Conservation (phyloP, 2,888 invertebrate species). For the Ichneumon xanthorius region DNA sequence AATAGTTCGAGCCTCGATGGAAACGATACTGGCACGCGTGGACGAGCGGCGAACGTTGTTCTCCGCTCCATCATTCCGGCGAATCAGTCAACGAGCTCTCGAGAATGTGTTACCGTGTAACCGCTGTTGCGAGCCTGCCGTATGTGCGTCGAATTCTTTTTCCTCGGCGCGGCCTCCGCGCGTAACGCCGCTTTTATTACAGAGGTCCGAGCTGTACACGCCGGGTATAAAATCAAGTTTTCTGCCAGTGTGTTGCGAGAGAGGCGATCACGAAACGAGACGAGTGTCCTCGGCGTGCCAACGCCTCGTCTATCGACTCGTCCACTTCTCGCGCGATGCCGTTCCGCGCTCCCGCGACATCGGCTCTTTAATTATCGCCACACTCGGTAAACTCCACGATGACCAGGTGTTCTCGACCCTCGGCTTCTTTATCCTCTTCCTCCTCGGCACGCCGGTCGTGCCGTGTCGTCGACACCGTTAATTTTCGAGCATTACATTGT, state of each 20-base stretch:
- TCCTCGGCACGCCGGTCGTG: neutral
- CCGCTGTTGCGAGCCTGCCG: neutral
- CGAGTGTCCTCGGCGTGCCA: conserved; percentile 65
- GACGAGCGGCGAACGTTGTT: conserved; percentile 37
- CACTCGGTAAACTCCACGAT: conserved; percentile 19
- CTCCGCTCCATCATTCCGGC: conserved; percentile 45
- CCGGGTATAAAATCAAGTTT: conserved; percentile 33
- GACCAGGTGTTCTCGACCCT: conserved; percentile 54
- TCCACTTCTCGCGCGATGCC: conserved; percentile 51
- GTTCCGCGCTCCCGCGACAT: conserved; percentile 39
- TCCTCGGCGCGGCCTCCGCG: conserved; percentile 9
- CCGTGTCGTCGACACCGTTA: conserved; percentile 21
- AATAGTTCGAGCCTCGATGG: conserved; percentile 34
- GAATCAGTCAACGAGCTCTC: conserved; percentile 61
- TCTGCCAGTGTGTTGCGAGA: conserved; percentile 27
- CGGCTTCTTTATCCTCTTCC: conserved; percentile 37
- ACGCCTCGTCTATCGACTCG: conserved; percentile 68
- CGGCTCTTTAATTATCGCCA: conserved; percentile 56
- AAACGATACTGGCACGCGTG: conserved; percentile 31
- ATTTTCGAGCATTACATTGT: neutral
- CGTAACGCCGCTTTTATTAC: conserved; percentile 50
- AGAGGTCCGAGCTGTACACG: conserved; percentile 15
- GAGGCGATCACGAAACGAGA: conserved; percentile 57
- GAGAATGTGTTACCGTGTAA: conserved; percentile 37
- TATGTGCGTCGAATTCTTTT: conserved; percentile 20